phyloP scores from a whole-genome alignment of 2,888 invertebrate species.

The Cryptus armator region DNA sequence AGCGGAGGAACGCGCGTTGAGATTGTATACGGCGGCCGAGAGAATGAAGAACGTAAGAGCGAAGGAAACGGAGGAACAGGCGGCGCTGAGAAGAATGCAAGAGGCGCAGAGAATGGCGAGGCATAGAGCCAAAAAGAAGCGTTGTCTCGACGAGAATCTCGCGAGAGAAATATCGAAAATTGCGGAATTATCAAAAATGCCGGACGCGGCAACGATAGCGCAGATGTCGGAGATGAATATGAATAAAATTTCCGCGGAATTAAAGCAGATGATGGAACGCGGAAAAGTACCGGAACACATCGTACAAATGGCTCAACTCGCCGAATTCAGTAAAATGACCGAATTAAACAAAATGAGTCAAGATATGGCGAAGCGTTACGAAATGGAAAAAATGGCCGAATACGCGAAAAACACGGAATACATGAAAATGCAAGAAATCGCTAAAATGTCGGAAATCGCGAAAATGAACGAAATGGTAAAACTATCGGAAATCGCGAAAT shows the following conservation, averaged over 20 bases:
- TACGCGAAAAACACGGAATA: conserved; percentile 83
- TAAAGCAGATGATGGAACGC: conserved; percentile 84
- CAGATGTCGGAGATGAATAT: conserved; percentile 84
- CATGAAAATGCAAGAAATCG: conserved; percentile 83
- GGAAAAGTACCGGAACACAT: conserved; percentile 84
- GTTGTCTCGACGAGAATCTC: conserved; percentile 83
- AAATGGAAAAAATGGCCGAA: conserved; percentile 84
- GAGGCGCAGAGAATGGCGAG: conserved; percentile 84
- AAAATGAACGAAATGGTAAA: conserved; percentile 84
- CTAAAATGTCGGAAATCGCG: conserved; percentile 82
- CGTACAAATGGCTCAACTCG: conserved; percentile 84
- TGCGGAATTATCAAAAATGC: conserved; percentile 83
- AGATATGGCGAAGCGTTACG: conserved; percentile 83
- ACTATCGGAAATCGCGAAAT: conserved; percentile 83
- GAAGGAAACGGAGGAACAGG: conserved; percentile 83
- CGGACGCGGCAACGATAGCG: conserved; percentile 82
- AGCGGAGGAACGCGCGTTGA: conserved; percentile 81
- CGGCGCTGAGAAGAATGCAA: conserved; percentile 82
- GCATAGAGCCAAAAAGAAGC: conserved; percentile 84
- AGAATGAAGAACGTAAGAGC: conserved; percentile 84
- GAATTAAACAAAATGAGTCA: conserved; percentile 83
- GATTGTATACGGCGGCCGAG: conserved; percentile 80
- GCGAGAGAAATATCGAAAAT: conserved; percentile 84
- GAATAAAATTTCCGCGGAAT: conserved; percentile 84
- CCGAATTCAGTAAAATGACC: conserved; percentile 83